These are phyloP conservation scores for Hemithea aestivaria DNA, from an alignment of 2,888 invertebrate genomes.

Conservation along the genomic window DNA sequence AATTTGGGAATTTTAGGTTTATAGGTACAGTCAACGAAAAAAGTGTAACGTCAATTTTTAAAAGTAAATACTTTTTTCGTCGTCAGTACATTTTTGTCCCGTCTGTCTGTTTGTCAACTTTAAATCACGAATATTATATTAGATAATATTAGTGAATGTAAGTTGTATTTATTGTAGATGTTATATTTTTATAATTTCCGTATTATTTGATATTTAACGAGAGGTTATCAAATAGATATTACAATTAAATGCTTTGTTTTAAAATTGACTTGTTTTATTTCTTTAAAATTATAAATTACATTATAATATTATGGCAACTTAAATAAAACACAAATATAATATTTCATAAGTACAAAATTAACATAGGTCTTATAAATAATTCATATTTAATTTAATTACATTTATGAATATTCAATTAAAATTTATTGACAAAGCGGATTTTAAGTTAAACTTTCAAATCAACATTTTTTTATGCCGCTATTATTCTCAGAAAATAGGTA, in stretches of 20 bases:
- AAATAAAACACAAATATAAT: too few relatives aligned
- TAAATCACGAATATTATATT: conserved; percentile 16
- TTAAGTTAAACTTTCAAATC: too few relatives aligned
- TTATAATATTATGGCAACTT: background rate
- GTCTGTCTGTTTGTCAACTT: conserved; percentile 19
- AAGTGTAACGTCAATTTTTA: conserved; percentile 6
- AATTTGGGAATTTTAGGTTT: conserved; percentile 16
- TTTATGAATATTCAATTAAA: too few relatives aligned
- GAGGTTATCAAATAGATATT: conserved; percentile 56
- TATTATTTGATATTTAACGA: conserved; percentile 52
- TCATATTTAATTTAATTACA: too few relatives aligned
- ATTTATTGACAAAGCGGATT: too few relatives aligned
- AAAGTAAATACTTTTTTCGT: conserved; percentile 17
- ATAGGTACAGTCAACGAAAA: conserved; percentile 22
- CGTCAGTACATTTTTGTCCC: conserved; percentile 20
- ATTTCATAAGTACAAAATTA: too few relatives aligned
- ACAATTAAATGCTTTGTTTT: conserved; percentile 71
- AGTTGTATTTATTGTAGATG: conserved; percentile 70
- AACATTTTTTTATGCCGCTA: too few relatives aligned
- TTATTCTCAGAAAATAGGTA: too few relatives aligned
- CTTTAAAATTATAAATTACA: background rate
- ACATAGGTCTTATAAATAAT: too few relatives aligned
- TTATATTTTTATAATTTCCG: conserved; percentile 70
- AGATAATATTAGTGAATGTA: conserved; percentile 28
- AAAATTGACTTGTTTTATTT: conserved; percentile 31